Evolutionary conservation across 1,140 invertebrate species (phyloP), one percentile per base, ranked within the genome.

Genomic region (Drusus annulatus): DNA sequence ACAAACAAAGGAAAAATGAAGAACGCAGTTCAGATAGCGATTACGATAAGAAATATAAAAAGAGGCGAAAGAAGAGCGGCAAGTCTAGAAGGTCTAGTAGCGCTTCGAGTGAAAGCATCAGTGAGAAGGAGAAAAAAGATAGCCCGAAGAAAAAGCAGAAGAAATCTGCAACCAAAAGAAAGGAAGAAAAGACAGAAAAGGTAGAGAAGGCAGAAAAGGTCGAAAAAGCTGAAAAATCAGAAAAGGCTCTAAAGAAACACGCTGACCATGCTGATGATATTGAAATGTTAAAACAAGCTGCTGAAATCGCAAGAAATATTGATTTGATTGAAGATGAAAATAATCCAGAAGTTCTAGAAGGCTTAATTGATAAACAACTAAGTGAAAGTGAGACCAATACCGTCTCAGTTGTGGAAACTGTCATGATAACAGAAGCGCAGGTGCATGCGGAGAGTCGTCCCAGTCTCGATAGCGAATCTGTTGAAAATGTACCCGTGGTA

Each of bases 311-410:
- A 74, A 84, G 85, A 13, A 84, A 83, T 74, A 79, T 85, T 54
- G 82, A 83, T 45, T 84, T 84, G 69, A 86, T 85, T 79, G 77
- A 68, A 5, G 85, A 88, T 84, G 28, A 80, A 63, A 84, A 83
- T 80, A 85, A 85, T 54, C 19, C 60, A 17, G 84, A 88, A 80
- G 81, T 76, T 82, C 73, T 78, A 77, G 85, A 85, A 78, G 84
- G 68, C 74, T 80, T 80, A 19, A 90, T 88, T 84, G 86, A 83
- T 82, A 87, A 88, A 84, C 84, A 84, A 28, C 84, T 85, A 8
- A 90, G 88, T 85, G 89, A 89, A 85, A 89, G 87, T 71, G 89
- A 90, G 85, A 89, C 87, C 1, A 88, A 90, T 75, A 88, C 88
- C 21, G 75, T 88, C 74, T 90, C 89, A 62, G 85, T 89, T 23